phyloP scores from a whole-genome alignment of 2,797 vertebrate genomes.

The Hozukius guyotensis region DNA sequence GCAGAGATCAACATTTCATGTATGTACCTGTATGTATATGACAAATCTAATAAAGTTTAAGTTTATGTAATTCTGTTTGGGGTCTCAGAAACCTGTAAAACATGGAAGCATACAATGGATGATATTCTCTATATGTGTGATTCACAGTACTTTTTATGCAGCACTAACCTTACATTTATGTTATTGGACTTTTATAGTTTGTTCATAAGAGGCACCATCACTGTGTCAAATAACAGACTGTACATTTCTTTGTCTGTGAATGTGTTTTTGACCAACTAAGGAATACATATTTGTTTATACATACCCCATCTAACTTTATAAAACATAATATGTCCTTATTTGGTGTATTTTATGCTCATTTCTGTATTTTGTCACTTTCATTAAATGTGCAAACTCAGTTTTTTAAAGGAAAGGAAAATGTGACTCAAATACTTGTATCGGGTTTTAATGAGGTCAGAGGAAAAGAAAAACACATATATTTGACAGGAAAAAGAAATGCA shows the following conservation, averaged over 20 bases:
- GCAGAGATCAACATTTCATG: neutral
- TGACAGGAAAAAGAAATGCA: neutral
- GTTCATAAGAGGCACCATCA: neutral
- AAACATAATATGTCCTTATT: neutral
- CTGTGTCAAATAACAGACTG: neutral
- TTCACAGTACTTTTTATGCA: neutral
- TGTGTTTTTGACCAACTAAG: neutral
- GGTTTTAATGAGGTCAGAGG: neutral
- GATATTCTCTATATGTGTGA: neutral
- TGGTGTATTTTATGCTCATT: neutral
- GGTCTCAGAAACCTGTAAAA: neutral
- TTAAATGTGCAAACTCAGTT: neutral
- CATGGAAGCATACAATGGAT: neutral
- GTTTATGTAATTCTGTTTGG: neutral
- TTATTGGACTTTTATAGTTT: neutral
- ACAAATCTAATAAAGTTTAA: neutral
- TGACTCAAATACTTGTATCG: no score
- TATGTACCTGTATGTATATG: neutral
- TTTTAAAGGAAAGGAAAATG: neutral
- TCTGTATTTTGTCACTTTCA: neutral
- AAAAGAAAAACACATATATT: neutral
- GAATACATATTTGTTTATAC: neutral
- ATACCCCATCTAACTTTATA: no score
- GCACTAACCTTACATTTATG: neutral
- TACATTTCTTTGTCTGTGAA: neutral